Evolutionary conservation across 2,797 vertebrate genomes (phyloP), one percentile per base, ranked within the genome.

Genomic region (Macropodus opercularis): DNA sequence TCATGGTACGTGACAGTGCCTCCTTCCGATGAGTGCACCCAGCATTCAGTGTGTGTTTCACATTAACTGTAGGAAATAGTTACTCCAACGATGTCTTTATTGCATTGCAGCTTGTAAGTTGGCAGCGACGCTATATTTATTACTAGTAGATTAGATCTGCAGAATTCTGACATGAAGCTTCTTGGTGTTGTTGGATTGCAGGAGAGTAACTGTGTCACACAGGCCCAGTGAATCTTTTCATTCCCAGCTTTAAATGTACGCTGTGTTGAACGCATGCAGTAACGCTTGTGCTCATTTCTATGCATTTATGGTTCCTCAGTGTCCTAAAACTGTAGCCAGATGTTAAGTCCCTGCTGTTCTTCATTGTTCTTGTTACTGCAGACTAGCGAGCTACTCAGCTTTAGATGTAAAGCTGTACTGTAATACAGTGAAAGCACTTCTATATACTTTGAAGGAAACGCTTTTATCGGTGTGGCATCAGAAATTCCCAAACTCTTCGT

Each of bases 1-100:
- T 23, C 97, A 98, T 38, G 96, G 98, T 98, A 91, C 91, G 94
- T 74, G 64, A 39, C 73, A 63, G 27, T 21, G 3, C 3, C 17
- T 52, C 39, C 51, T 23, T 58, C 36, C 27, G 68, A 57, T 40
- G 8, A 36, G 4, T 40, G 31, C 43, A 34, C 22, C 44, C 24
- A 31, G 21, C 23, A n/a, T 66, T 54, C 15, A 47, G 5, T 51
- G 11, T 41, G 13, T 36, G 22, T 29, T 51, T n/a, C 47, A 58
- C 17, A 15, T 18, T 38, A 38, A 7, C 55, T 10, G 18, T 12
- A 36, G 13, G 42, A 22, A n/a, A n/a, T n/a, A n/a, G n/a, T n/a
- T n/a, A n/a, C n/a, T n/a, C n/a, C n/a, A n/a, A n/a, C n/a, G n/a
- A n/a, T n/a, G n/a, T n/a, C n/a, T n/a, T n/a, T n/a, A n/a, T n/a